phyloP scores from a whole-genome alignment of 2,797 vertebrate genomes.

The Masticophis lateralis region DNA sequence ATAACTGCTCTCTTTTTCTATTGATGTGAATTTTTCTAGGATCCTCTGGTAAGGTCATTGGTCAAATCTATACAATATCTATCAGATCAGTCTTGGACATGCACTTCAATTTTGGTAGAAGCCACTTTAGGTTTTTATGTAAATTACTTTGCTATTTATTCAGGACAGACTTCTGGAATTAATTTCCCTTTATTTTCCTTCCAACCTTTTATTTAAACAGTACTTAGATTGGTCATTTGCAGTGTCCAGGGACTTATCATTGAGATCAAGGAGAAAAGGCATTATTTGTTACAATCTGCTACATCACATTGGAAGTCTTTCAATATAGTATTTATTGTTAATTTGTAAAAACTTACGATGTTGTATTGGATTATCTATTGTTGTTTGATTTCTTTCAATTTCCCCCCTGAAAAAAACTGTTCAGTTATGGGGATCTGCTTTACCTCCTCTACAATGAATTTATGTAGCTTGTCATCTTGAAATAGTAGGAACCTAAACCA shows the following conservation, averaged over 20 bases:
- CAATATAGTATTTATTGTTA: background rate
- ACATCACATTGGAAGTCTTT: background rate
- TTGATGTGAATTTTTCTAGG: background rate
- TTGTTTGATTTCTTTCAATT: background rate
- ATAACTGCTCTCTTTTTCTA: background rate
- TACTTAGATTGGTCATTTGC: background rate
- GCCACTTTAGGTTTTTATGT: background rate
- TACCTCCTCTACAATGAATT: background rate
- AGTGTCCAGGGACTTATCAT: background rate
- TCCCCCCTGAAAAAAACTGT: background rate
- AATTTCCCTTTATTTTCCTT: background rate
- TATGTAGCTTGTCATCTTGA: background rate
- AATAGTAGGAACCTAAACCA: background rate
- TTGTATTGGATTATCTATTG: background rate
- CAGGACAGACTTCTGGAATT: background rate
- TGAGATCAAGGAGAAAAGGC: background rate
- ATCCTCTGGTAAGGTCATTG: background rate
- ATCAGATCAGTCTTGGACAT: background rate
- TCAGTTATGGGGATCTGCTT: background rate
- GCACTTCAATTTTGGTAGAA: background rate
- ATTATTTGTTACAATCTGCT: background rate
- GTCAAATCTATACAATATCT: background rate
- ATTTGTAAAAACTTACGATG: background rate
- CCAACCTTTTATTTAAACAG: background rate
- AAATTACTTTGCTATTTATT: background rate